A percentile compares a stretch with the other conserved stretches of the same genome.
Conservation (phyloP, 1,140 invertebrate genomes). For the Heliconius nattereri region DNA sequence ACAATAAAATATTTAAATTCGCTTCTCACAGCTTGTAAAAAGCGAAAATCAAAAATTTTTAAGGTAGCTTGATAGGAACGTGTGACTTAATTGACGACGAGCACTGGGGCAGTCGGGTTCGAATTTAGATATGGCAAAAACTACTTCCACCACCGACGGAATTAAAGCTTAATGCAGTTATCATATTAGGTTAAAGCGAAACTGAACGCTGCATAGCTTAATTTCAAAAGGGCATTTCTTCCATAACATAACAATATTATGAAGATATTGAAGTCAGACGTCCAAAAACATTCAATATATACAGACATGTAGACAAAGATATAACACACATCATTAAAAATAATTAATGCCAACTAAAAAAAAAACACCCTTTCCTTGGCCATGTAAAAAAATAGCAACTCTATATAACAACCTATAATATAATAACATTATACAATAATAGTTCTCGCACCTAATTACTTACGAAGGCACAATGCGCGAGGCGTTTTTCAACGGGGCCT, state of each 20-base stretch:
- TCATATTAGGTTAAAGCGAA: no score
- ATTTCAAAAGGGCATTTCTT: not conserved
- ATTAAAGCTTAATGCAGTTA: no score
- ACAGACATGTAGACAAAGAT: not conserved
- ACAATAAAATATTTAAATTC: no score
- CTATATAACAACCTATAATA: not conserved
- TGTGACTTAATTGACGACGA: no score
- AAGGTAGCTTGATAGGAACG: no score
- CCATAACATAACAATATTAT: not conserved
- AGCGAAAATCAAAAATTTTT: no score
- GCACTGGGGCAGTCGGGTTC: no score
- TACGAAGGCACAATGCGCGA: slow-evolving; percentile 59
- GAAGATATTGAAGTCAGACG: not conserved
- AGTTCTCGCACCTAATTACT: slow-evolving; percentile 75
- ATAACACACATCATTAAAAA: not conserved
- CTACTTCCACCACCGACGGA: no score
- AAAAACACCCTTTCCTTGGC: not conserved
- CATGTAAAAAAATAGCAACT: not conserved
- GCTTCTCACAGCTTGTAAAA: no score
- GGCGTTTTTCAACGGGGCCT: slow-evolving; percentile 38
- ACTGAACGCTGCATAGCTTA: no score
- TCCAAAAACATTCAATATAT: not conserved
- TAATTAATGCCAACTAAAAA: not conserved
- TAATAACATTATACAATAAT: slow-evolving; percentile 39
- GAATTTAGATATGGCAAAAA: no score